Base-by-base conservation (phyloP, 1,140 invertebrate genomes). In the Bombus huntii region DNA sequence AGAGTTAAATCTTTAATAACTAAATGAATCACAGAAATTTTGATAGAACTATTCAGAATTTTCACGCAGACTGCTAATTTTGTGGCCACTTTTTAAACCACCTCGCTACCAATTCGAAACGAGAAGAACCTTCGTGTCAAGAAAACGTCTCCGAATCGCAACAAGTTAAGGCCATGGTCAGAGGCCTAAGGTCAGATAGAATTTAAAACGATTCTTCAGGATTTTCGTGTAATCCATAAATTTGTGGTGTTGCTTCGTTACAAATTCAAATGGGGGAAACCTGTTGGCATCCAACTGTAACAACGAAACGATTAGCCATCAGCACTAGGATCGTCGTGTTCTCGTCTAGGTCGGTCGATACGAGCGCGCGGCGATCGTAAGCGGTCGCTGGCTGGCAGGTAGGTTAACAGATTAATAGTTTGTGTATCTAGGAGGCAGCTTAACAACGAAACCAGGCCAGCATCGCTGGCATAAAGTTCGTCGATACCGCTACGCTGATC, bases 391-490 rank as follows among this genome's bases (percentile, higher is more conserved):
- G 87, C 75, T 75, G 87, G 88, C 80, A 88, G 87, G 87, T 89
- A 89, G 88, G 89, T 85, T 89, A 87, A 89, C 88, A 89, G 88
- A 89, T 88, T 88, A 89, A 89, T 86, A 89, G 87, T 89, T 89
- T 89, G 78, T 89, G 86, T 88, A 87, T 91, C 90, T 91, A 90
- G 87, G 83, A 83, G 90, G 87, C 87, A 87, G 89, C 88, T 91
- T 89, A 89, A 89, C 89, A 89, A 88, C 83, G 90, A 81, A 91
- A 91, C 90, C 90, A 91, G 90, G 90, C 89, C 89, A 91, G 75
- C 89, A 75, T 86, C 86, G 90, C 74, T 53, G 59, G 84, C 81
- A 53, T 83, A 83, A 79, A 71, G 65, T 79, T 84, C 75, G 82
- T 71, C 82, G 82, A 84, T 84, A 84, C 75, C 82, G 82, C 82